phyloP scores from a whole-genome alignment of 2,797 vertebrate genomes.

The Siniperca scherzeri region DNA sequence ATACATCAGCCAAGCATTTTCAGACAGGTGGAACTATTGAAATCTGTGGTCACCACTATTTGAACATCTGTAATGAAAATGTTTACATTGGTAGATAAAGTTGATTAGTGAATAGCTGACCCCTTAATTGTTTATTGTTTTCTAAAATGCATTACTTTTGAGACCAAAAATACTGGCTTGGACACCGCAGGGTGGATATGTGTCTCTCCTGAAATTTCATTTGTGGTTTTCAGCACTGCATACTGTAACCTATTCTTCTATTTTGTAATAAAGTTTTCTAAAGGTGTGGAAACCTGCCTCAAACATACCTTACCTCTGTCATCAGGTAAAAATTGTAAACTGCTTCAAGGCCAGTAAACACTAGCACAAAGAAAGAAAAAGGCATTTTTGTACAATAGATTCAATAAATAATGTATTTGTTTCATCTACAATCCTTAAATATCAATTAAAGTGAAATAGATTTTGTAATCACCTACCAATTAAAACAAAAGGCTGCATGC shows the following conservation, averaged over 20 bases:
- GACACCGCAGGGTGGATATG: background rate
- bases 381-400: background rate
- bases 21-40: background rate
- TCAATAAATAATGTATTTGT: background rate
- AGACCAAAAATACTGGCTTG: background rate
- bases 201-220: background rate
- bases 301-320: background rate
- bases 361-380: background rate
- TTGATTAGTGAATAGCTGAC: background rate
- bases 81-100: background rate
- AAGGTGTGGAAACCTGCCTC: background rate
- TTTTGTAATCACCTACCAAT: background rate
- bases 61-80: slow-evolving; percentile 34
- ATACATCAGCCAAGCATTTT: background rate
- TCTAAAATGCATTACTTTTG: background rate
- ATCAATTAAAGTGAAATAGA: background rate
- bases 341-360: background rate
- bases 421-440: background rate
- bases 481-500: background rate
- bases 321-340: background rate
- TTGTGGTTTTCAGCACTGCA: background rate
- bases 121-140: background rate
- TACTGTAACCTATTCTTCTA: background rate
- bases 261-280: background rate
- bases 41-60: slow-evolving; percentile 9